These are phyloP conservation scores for Callipepla californica DNA, from an alignment of 2,113 vertebrate genomes.

Conservation along the genomic window DNA sequence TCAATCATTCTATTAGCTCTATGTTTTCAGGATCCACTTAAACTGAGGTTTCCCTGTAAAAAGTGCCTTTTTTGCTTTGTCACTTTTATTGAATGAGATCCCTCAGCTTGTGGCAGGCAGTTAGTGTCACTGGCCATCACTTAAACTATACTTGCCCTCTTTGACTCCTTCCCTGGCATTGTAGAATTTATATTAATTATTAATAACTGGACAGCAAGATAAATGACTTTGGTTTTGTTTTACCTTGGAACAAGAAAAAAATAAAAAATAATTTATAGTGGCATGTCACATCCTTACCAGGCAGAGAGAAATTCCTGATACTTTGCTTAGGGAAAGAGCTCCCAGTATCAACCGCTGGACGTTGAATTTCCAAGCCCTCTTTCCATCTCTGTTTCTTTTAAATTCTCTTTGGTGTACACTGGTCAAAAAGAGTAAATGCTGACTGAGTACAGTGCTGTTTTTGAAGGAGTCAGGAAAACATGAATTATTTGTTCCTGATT, in stretches of 20 bases:
- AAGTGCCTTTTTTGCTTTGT: neutral
- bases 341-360: neutral
- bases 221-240: neutral
- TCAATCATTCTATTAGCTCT: neutral
- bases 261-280: constrained; percentile 43
- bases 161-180: neutral
- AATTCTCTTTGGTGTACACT: neutral
- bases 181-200: constrained; percentile 40
- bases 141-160: neutral
- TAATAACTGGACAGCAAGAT: constrained; percentile 21
- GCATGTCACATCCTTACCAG: neutral
- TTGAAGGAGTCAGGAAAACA: neutral
- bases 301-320: neutral
- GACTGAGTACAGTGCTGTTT: neutral
- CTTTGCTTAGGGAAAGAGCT: neutral
- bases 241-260: constrained; percentile 28
- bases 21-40: neutral
- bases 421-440: neutral
- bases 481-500: neutral
- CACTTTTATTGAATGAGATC: neutral
- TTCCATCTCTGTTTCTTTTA: neutral
- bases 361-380: neutral
- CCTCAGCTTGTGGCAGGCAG: neutral
- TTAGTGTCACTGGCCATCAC: neutral
- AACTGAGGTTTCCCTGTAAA: neutral